Percentiles rank a stretch among this genome's conserved stretches.
Evolutionary conservation across 1,140 invertebrate species (phyloP).

Genomic region (Cherax destructor): DNA sequence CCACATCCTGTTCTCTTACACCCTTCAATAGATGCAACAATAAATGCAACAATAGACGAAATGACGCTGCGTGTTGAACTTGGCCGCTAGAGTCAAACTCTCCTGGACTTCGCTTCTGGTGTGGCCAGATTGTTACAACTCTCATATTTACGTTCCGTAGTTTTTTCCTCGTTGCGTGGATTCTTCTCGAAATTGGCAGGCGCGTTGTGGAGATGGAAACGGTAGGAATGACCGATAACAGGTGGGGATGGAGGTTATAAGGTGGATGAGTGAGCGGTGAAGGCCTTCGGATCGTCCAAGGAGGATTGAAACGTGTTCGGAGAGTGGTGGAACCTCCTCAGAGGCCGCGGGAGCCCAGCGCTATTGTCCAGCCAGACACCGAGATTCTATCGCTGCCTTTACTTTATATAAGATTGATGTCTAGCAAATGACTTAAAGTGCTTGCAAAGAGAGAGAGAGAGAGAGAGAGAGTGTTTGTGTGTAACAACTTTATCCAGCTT

Average conservation of each 20-base stretch:
- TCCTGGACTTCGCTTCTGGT: neutral
- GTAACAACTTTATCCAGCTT: too few relatives aligned
- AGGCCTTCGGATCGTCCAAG: neutral
- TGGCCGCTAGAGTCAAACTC: neutral
- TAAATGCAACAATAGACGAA: slow-evolving; percentile 32
- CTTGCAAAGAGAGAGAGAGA: too few relatives aligned
- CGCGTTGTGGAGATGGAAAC: too few relatives aligned
- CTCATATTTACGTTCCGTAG: too few relatives aligned
- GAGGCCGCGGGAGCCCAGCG: neutral
- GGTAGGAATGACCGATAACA: too few relatives aligned
- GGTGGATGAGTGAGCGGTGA: neutral
- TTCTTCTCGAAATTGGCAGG: too few relatives aligned
- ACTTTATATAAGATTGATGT: slow-evolving; percentile 40
- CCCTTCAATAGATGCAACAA: neutral
- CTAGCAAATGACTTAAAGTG: slow-evolving; percentile 24
- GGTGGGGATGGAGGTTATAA: too few relatives aligned
- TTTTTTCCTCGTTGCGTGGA: too few relatives aligned
- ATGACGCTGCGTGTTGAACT: slow-evolving; percentile 34
- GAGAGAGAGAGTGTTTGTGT: too few relatives aligned
- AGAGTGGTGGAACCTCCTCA: neutral
- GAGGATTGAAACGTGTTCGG: neutral
- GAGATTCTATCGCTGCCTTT: neutral
- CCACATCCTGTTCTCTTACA: neutral
- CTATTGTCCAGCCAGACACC: neutral
- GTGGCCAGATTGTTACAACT: too few relatives aligned